Base-by-base conservation (phyloP, 2,888 invertebrate species). In the Clunio marinus region DNA sequence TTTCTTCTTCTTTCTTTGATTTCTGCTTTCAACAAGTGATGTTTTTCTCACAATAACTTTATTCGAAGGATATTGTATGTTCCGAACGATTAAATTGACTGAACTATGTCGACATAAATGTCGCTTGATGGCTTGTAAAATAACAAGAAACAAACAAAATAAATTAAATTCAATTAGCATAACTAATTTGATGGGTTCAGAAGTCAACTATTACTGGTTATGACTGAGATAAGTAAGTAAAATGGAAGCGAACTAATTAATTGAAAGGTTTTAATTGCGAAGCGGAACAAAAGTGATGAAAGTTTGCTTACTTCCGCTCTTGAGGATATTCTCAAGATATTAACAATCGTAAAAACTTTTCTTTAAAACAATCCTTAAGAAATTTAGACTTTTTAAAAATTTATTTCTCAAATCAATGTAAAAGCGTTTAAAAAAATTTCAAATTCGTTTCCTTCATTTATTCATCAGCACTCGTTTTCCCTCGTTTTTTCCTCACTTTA, bases 11-110 rank as follows among this genome's bases (percentile, higher is more conserved):
- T n/a, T n/a, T n/a, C n/a, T n/a, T n/a, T n/a, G n/a, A n/a, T n/a
- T n/a, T n/a, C n/a, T n/a, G 8, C 20, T 28, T 32, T 35, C 60
- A 32, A 60, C 60, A 60, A 35, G 60, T 60, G 60, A 32, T 60
- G 20, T 22, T 17, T 10, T 35, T 60, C 60, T 60, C 60, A 60
- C 35, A 60, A 13, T 32, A 2, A 35, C 17, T 51, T 51, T 2
- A n/a, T n/a, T 2, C 22, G 5, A 13, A 51, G 17, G 20, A 51
- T 13, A 51, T 51, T 45, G 4, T 15, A n/a, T 5, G 32, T 60
- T 60, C 37, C 17, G n/a, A 60, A 15, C 60, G 17, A 37, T 60
- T 60, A 35, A 57, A 45, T 45, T 15, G 17, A n/a, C n/a, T n/a
- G n/a, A n/a, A n/a, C n/a, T n/a, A n/a, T n/a, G n/a, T 8, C 35